A percentile compares a stretch with the other conserved stretches of the same genome.
These are phyloP conservation scores for Himalopsyche tibetana DNA, from an alignment of 2,888 invertebrate genomes.

Conservation along the genomic window DNA sequence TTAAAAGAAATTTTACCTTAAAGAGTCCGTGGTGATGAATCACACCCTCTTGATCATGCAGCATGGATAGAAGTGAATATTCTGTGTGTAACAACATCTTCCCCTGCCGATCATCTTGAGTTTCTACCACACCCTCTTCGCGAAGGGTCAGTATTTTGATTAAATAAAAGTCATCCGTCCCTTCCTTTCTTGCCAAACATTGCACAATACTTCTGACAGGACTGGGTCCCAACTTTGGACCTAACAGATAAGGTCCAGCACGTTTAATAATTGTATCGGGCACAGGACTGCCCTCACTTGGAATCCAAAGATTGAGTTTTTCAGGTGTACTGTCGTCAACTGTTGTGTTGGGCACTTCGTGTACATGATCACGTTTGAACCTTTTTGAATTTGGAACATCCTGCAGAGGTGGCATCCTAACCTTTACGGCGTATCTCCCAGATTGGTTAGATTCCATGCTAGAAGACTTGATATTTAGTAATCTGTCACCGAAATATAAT, in stretches of 20 bases:
- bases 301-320: slow-evolving; percentile 46
- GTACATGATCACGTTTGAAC: slow-evolving; percentile 19
- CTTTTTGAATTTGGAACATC: slow-evolving; percentile 55
- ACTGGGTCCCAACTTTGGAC: slow-evolving; percentile 83
- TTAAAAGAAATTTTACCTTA: slow-evolving; percentile 75
- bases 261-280: slow-evolving; percentile 77
- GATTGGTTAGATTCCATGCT: slow-evolving; percentile 44
- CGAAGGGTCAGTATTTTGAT: slow-evolving; percentile 80
- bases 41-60: slow-evolving; percentile 84
- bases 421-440: slow-evolving; percentile 53
- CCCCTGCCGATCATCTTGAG: slow-evolving; percentile 85
- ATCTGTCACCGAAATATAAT: slow-evolving; percentile 3
- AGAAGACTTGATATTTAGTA: not conserved
- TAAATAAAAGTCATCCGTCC: slow-evolving; percentile 83
- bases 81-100: slow-evolving; percentile 88
- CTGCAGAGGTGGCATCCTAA: slow-evolving; percentile 54
- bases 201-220: slow-evolving; percentile 87
- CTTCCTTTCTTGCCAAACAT: slow-evolving; percentile 83
- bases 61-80: slow-evolving; percentile 82
- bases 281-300: slow-evolving; percentile 74
- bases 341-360: slow-evolving; percentile 14
- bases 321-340: slow-evolving; percentile 2
- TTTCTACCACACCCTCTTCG: slow-evolving; percentile 78
- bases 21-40: slow-evolving; percentile 87
- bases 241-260: slow-evolving; percentile 83